Evolutionary conservation across 1,140 invertebrate species (phyloP).

Genomic region (Dreissena rostriformis): DNA sequence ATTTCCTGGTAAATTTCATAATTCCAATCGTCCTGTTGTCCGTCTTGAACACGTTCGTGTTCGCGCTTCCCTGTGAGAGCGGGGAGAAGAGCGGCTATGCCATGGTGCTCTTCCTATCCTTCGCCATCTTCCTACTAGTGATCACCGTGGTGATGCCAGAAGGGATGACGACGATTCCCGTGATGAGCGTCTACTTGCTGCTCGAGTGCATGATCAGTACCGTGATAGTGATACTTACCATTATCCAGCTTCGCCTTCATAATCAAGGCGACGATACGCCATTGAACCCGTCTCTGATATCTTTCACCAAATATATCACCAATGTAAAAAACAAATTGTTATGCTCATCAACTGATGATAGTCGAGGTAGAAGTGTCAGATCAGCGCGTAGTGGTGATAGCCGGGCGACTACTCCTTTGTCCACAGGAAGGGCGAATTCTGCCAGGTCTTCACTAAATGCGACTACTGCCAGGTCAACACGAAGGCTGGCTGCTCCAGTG

Average conservation of each 20-base stretch:
- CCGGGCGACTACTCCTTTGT: no score
- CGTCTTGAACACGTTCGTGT: conserved; percentile 43
- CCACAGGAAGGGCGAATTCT: no score
- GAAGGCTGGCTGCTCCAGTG: no score
- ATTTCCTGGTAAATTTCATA: conserved; percentile 46
- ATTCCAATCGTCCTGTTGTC: conserved; percentile 44
- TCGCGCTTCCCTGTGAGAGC: conserved; percentile 43
- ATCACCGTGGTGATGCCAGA: conserved; percentile 55
- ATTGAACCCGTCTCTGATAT: neutral
- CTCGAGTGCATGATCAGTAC: conserved; percentile 44
- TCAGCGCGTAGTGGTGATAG: no score
- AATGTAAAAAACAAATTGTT: no score
- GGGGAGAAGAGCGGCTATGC: conserved; percentile 54
- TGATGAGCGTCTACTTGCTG: conserved; percentile 44
- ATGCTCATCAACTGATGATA: no score
- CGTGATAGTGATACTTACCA: conserved; percentile 38
- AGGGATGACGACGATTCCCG: conserved; percentile 50
- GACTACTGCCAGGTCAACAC: no score
- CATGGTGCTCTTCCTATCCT: conserved; percentile 43
- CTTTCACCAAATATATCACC: no score
- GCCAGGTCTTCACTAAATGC: no score
- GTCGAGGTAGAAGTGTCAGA: no score
- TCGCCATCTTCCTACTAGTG: conserved; percentile 48
- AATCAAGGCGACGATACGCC: conserved; percentile 45
- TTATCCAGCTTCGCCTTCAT: conserved; percentile 41